These are phyloP conservation scores for Conus canariensis DNA, from an alignment of 2,888 invertebrate genomes.

Conservation along the genomic window DNA sequence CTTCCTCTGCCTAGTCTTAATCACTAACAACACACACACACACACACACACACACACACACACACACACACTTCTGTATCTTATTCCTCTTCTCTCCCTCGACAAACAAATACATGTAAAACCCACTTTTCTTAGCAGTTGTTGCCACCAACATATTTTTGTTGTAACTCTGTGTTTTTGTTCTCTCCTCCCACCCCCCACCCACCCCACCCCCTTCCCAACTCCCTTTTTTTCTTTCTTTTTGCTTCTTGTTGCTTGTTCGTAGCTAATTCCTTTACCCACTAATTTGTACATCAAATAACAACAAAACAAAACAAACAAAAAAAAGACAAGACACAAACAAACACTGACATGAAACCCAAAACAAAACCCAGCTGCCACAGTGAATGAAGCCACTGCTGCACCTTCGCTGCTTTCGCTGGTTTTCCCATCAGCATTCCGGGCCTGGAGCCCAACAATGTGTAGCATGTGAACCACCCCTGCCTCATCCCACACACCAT, in stretches of 20 bases:
- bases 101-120: background rate
- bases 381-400: background rate
- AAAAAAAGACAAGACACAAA: background rate
- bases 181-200: background rate
- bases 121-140: background rate
- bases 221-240: background rate
- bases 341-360: no score
- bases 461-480: background rate
- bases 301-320: background rate
- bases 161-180: background rate
- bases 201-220: background rate
- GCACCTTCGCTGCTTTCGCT: background rate
- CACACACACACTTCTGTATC: background rate
- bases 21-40: background rate
- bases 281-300: no score
- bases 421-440: background rate
- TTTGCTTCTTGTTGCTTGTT: background rate
- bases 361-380: background rate
- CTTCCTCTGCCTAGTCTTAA: no score
- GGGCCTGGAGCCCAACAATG: background rate
- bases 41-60: background rate
- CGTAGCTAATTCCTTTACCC: background rate
- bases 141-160: no score
- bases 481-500: slow-evolving; percentile 34
- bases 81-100: no score